Percentiles rank a stretch among this genome's conserved stretches.
Conservation (phyloP, 2,888 invertebrate genomes). For the Parnassius smintheus region DNA sequence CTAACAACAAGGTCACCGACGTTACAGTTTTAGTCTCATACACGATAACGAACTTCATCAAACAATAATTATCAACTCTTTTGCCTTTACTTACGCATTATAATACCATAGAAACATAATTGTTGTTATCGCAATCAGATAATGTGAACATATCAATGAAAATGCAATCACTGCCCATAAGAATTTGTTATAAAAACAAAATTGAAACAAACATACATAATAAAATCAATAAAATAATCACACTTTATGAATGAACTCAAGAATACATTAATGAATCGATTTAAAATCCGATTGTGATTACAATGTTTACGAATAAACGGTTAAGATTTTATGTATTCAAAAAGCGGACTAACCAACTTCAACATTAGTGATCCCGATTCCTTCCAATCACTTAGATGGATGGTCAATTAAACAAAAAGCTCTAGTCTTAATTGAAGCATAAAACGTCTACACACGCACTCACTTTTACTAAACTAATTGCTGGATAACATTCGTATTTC, state of each 20-base stretch:
- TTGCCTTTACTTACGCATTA: slow-evolving; percentile 18
- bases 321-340: slow-evolving; percentile 32
- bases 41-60: slow-evolving; percentile 13
- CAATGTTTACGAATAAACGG: slow-evolving; percentile 4
- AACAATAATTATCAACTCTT: slow-evolving; percentile 18
- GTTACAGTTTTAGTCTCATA: slow-evolving; percentile 9
- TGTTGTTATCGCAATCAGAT: slow-evolving; percentile 24
- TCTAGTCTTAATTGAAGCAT: slow-evolving; percentile 70
- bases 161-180: slow-evolving; percentile 7
- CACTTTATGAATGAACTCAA: slow-evolving; percentile 14
- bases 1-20: slow-evolving; percentile 8
- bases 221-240: slow-evolving; percentile 3
- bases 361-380: slow-evolving; percentile 62
- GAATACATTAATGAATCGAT: slow-evolving; percentile 8
- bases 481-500: slow-evolving; percentile 66
- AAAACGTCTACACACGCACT: slow-evolving; percentile 73
- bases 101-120: slow-evolving; percentile 12
- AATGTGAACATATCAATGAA: slow-evolving; percentile 20
- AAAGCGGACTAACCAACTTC: slow-evolving; percentile 68
- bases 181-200: slow-evolving; percentile 3
- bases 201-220: slow-evolving; percentile 4
- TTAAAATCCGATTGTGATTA: slow-evolving; percentile 6
- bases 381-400: slow-evolving; percentile 42
- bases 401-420: slow-evolving; percentile 57
- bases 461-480: slow-evolving; percentile 77